phyloP scores from a whole-genome alignment of 2,113 vertebrate species.

The Elachura formosa region DNA sequence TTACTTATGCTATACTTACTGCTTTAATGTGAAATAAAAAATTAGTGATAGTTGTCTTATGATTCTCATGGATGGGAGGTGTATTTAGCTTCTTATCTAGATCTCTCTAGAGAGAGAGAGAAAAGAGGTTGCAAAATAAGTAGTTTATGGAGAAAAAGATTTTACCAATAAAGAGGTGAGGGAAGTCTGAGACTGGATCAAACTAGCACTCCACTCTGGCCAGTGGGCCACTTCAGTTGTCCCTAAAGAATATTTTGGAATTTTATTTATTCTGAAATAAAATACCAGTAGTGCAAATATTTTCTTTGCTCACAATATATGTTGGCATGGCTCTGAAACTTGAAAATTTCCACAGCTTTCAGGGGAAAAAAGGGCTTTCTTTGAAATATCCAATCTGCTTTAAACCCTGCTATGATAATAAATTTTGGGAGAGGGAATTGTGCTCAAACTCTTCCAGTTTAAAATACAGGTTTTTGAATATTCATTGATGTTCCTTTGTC shows the following conservation, averaged over 20 bases:
- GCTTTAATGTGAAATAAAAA: neutral
- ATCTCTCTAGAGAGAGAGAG: neutral
- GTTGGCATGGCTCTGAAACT: neutral
- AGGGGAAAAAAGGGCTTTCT: neutral
- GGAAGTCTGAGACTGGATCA: neutral
- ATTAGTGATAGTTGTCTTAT: neutral
- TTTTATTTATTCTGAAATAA: neutral
- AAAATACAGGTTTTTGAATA: neutral
- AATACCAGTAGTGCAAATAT: neutral
- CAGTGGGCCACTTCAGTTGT: neutral
- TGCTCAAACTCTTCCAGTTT: neutral
- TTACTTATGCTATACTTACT: neutral
- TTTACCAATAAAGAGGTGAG: neutral
- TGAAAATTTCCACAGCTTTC: neutral
- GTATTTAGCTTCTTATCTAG: neutral
- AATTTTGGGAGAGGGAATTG: rapidly evolving
- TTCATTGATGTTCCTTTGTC: neutral
- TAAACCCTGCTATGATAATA: neutral
- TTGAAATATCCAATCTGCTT: neutral
- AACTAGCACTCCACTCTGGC: neutral
- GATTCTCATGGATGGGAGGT: neutral
- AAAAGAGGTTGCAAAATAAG: neutral
- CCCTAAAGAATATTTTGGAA: neutral
- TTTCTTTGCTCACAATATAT: neutral
- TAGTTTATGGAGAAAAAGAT: neutral